A percentile compares a stretch with the other conserved stretches of the same genome.
phyloP scores from a whole-genome alignment of 2,888 invertebrate species.

The Idaea dimidiata region DNA sequence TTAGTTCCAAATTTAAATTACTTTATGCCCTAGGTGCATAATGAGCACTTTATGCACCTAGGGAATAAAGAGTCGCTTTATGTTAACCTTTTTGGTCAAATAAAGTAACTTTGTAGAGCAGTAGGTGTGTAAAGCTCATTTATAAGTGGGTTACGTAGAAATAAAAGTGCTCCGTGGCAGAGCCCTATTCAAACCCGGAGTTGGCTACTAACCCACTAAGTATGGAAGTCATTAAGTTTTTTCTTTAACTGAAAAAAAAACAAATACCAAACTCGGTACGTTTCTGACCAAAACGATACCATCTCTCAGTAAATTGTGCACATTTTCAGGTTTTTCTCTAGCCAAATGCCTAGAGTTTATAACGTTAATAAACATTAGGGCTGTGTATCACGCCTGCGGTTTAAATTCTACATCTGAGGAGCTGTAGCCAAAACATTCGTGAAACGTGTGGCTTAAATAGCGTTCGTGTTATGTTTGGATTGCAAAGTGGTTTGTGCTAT shows the following conservation, averaged over 20 bases:
- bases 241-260: not conserved
- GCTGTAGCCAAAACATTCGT: conserved; percentile 10
- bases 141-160: too few species aligned
- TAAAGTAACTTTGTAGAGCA: too few species aligned
- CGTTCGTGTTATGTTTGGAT: not conserved
- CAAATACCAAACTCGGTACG: not conserved
- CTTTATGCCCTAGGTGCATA: too few species aligned
- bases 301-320: not conserved
- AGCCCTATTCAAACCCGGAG: too few species aligned
- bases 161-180: too few species aligned
- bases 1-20: too few species aligned
- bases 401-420: conserved; percentile 6
- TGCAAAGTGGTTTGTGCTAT: not conserved
- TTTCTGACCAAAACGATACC: not conserved
- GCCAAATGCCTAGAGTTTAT: not conserved
- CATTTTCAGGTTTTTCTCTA: not conserved
- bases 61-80: too few species aligned
- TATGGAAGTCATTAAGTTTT: not conserved
- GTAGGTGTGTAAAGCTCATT: too few species aligned
- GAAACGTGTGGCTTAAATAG: conserved; percentile 3
- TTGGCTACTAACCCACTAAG: too few species aligned
- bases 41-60: too few species aligned
- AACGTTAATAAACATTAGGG: not conserved
- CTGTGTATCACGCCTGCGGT: conserved; percentile 6
- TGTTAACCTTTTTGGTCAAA: too few species aligned